phyloP scores from a whole-genome alignment of 2,888 invertebrate genomes.

The Pseudanteris insignis region DNA sequence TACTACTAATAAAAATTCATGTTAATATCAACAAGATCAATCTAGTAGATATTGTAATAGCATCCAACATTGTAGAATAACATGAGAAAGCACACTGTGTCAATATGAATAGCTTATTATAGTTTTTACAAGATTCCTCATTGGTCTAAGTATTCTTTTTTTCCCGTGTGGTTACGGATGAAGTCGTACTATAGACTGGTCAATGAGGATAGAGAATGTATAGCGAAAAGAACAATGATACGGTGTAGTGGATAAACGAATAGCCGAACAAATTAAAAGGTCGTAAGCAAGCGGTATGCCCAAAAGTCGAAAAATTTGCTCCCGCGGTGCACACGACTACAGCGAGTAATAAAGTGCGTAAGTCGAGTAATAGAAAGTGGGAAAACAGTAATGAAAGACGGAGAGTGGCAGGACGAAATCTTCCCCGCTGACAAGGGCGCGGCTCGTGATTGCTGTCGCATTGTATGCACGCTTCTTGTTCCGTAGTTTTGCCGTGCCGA shows the following conservation, averaged over 20 bases:
- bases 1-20: too few species aligned
- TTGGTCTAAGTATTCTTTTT: too few species aligned
- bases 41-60: too few species aligned
- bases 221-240: too few species aligned
- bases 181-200: too few species aligned
- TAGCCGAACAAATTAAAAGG: slow-evolving; percentile 16
- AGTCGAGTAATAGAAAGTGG: slow-evolving; percentile 39
- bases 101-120: too few species aligned
- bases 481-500: slow-evolving; percentile 49
- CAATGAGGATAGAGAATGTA: too few species aligned
- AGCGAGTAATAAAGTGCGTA: slow-evolving; percentile 47
- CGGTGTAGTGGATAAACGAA: not conserved
- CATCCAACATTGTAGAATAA: too few species aligned
- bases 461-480: slow-evolving; percentile 58
- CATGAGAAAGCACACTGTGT: too few species aligned
- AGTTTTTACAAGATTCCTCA: too few species aligned
- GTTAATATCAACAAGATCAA: too few species aligned
- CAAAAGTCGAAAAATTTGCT: slow-evolving; percentile 23
- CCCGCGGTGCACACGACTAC: slow-evolving; percentile 39
- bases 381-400: slow-evolving; percentile 36
- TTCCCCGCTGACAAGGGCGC: slow-evolving; percentile 63
- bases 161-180: too few species aligned
- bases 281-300: slow-evolving; percentile 14
- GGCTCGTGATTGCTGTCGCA: slow-evolving; percentile 66
- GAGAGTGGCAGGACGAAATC: slow-evolving; percentile 49